Evolutionary conservation across 2,888 invertebrate genomes (phyloP).

Genomic region (Deroplatys truncata): DNA sequence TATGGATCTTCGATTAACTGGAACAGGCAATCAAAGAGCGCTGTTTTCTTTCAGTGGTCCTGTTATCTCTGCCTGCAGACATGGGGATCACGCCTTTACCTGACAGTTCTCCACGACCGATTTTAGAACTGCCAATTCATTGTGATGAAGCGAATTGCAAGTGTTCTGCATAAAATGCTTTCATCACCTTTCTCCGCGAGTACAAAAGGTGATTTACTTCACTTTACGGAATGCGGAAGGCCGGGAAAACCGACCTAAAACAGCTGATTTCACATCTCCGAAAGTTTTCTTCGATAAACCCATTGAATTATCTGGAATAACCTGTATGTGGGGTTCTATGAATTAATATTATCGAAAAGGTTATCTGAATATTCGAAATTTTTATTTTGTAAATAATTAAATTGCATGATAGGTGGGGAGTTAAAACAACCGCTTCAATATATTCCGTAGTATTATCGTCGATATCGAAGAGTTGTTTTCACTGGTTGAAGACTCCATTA

Average conservation of each 20-base stretch:
- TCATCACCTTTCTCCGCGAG: not conserved
- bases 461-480: too few species aligned
- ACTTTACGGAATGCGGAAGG: slow-evolving; percentile 5
- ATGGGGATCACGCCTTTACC: not conserved
- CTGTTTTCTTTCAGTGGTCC: not conserved
- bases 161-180: not conserved
- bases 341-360: too few species aligned
- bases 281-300: not conserved
- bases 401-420: too few species aligned
- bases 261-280: not conserved
- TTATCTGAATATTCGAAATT: too few species aligned
- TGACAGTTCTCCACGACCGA: slow-evolving; percentile 8
- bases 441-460: too few species aligned
- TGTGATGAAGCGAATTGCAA: not conserved
- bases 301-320: too few species aligned
- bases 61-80: not conserved
- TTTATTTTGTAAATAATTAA: too few species aligned
- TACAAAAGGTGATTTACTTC: not conserved
- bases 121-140: slow-evolving; percentile 10
- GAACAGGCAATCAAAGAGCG: not conserved
- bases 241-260: not conserved
- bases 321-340: too few species aligned
- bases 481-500: too few species aligned
- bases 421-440: too few species aligned
- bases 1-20: not conserved